Percentiles rank a stretch among this genome's conserved stretches.
These are phyloP conservation scores for Pygoscelis adeliae DNA, from an alignment of 2,113 vertebrate species.

Conservation along the genomic window DNA sequence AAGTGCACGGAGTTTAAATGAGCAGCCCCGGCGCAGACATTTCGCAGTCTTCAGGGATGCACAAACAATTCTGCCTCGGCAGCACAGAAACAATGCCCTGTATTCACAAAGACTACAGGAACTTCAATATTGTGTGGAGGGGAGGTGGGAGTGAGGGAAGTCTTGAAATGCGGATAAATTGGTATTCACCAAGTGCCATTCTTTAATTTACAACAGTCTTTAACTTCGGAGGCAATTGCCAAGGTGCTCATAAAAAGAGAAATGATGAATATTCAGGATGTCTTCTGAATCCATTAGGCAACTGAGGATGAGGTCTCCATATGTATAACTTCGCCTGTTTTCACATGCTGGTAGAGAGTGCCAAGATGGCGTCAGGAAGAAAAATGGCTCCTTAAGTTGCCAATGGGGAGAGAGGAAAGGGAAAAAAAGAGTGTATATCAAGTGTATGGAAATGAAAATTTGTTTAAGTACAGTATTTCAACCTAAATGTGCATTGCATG, in stretches of 20 bases:
- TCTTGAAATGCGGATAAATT: constrained; percentile 75
- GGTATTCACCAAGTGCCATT: constrained; percentile 78
- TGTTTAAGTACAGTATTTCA: constrained; percentile 45
- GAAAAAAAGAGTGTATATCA: constrained; percentile 28
- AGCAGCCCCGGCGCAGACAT: constrained; percentile 51
- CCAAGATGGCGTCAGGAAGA: constrained; percentile 76
- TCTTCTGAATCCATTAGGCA: constrained; percentile 83
- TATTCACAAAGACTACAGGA: constrained; percentile 74
- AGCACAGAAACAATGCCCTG: constrained; percentile 74
- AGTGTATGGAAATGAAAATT: constrained; percentile 68
- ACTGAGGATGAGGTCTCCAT: constrained; percentile 82
- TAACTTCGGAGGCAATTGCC: constrained; percentile 78
- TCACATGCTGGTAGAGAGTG: constrained; percentile 64
- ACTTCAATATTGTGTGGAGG: constrained; percentile 61
- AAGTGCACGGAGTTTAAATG: constrained; percentile 38
- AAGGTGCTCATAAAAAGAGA: constrained; percentile 84
- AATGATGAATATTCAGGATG: constrained; percentile 87
- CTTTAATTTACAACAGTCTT: constrained; percentile 82
- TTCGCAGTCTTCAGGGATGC: constrained; percentile 69
- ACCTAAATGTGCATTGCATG: not conserved
- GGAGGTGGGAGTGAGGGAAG: constrained; percentile 49
- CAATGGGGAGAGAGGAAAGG: constrained; percentile 45
- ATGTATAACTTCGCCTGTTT: constrained; percentile 69
- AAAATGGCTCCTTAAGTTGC: constrained; percentile 55
- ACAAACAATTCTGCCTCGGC: constrained; percentile 70